A percentile compares a stretch with the other conserved stretches of the same genome.
Conservation (phyloP, 1,140 invertebrate genomes). For the Lamellibrachia luymesi region DNA sequence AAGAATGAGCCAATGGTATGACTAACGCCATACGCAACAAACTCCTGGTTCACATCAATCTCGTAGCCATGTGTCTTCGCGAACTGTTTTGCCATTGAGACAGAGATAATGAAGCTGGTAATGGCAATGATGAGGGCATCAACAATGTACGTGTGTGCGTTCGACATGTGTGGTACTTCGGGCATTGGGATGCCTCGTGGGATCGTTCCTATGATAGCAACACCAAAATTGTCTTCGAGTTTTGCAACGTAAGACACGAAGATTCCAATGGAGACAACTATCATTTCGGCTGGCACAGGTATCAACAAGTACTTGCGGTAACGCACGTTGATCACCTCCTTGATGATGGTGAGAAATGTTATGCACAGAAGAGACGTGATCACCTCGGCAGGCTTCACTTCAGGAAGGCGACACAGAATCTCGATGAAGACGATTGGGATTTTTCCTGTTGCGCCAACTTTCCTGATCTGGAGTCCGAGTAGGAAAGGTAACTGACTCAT, state of each 20-base stretch:
- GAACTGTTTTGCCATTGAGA: conserved; percentile 87
- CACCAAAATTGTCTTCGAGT: conserved; percentile 33
- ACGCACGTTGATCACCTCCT: conserved; percentile 75
- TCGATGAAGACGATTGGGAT: conserved; percentile 38
- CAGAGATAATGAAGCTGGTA: conserved; percentile 82
- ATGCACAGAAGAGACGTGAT: conserved; percentile 71
- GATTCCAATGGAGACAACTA: conserved; percentile 56
- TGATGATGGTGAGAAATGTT: conserved; percentile 70
- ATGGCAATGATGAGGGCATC: conserved; percentile 78
- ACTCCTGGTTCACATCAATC: conserved; percentile 41
- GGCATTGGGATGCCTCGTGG: conserved; percentile 52
- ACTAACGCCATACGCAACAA: conserved; percentile 39
- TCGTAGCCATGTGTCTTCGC: conserved; percentile 32
- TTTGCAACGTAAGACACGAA: conserved; percentile 36
- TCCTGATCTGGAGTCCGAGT: conserved; percentile 19
- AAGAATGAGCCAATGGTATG: conserved; percentile 42
- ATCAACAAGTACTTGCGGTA: conserved; percentile 63
- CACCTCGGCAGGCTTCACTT: conserved; percentile 56
- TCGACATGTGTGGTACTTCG: conserved; percentile 16
- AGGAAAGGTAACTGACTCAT: conserved; percentile 25
- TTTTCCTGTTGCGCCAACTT: conserved; percentile 17
- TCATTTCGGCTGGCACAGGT: conserved; percentile 80
- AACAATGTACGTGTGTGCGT: conserved; percentile 45
- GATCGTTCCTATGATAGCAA: conserved; percentile 38
- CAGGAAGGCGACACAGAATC: conserved; percentile 40